Evolutionary conservation across 2,888 invertebrate genomes (phyloP).

Genomic region (Pogonocherus hispidulus): DNA sequence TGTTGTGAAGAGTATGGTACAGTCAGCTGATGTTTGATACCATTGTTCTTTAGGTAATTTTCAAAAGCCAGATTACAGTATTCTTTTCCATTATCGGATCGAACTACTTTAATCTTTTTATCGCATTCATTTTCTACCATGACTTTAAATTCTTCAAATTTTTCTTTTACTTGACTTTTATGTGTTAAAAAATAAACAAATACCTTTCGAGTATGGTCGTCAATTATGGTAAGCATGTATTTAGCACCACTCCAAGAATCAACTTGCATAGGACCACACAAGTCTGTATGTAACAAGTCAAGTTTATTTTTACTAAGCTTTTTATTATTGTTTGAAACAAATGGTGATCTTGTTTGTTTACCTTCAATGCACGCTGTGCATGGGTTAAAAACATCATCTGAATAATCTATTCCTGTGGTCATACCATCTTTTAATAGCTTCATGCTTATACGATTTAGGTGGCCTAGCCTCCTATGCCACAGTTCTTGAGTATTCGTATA

Average conservation of each 20-base stretch:
- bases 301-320: not conserved
- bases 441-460: conserved; percentile 45
- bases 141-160: conserved; percentile 5
- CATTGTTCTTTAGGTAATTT: not conserved
- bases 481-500: conserved; percentile 8
- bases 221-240: not conserved
- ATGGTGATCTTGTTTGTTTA: not conserved
- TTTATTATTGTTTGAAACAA: not conserved
- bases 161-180: conserved; percentile 13
- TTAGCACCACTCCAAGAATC: conserved; percentile 27
- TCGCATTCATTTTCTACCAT: conserved; percentile 11
- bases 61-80: not conserved
- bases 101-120: conserved; percentile 11
- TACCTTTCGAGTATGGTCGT: conserved; percentile 1
- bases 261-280: conserved; percentile 37
- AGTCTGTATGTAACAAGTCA: conserved; percentile 35
- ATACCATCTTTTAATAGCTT: conserved; percentile 41
- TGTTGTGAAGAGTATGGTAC: conserved; percentile 9
- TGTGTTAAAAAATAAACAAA: not conserved
- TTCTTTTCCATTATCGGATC: conserved; percentile 9
- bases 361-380: not conserved
- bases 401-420: conserved; percentile 39
- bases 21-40: conserved; percentile 1
- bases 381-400: conserved; percentile 3
- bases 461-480: conserved; percentile 40